Evolutionary conservation across 2,797 vertebrate genomes (phyloP), one percentile per base, ranked within the genome.

Genomic region (Phaenicophaeus curvirostris): DNA sequence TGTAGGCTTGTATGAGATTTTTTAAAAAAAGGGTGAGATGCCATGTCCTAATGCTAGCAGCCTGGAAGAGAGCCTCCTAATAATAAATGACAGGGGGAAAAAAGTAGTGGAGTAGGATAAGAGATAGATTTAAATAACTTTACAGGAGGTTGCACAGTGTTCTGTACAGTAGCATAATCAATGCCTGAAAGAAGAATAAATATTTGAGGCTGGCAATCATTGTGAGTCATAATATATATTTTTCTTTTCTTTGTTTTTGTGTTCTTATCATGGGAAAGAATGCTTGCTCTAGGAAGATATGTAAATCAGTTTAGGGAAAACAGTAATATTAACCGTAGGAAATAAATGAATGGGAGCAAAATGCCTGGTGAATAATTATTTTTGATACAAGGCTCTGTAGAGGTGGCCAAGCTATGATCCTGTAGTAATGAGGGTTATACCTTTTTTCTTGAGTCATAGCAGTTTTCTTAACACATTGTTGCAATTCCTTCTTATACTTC

Each of bases 211-310:
- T 94, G 75, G 65, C 75, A 57, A 1, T 63, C 17, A 25, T 94
- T 79, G 18, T 90, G 89, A 94, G 65, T 95, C 55, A 57, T 57
- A 46, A 57, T 59, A 30, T 25, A 35, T 67, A 31, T 81, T 89
- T 89, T 76, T 90, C 83, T 90, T 67, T 93, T 95, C 81, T 87
- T 91, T 90, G 68, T 71, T 87, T 89, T 76, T 82, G 48, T 76
- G 39, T 85, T 87, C 81, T 82, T 87, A 79, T 44, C 35, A 73
- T 42, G 59, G 65, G 63, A 87, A 90, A 57, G 87, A 87, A 82
- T 77, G n/a, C 33, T 74, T 82, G 25, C 65, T 71, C 33, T 80
- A 63, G 87, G 61, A 31, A 73, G 75, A 92, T 87, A 51, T 71
- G 48, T n/a, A 82, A 74, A 87, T 85, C 81, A 78, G 21, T 11